phyloP scores from a whole-genome alignment of 2,797 vertebrate genomes.

The Lagorchestes hirsutus region DNA sequence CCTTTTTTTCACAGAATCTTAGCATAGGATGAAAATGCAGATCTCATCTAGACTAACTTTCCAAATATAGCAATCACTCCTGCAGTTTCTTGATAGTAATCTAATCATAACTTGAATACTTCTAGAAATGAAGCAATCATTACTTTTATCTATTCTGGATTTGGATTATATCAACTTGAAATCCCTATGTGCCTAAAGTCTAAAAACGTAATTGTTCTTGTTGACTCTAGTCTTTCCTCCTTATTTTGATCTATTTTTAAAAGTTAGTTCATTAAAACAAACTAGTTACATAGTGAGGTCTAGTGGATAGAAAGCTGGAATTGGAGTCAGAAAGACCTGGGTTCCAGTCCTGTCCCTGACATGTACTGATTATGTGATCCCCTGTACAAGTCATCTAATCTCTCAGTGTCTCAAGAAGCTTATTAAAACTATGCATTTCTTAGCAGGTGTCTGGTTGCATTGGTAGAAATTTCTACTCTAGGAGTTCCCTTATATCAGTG shows the following conservation, averaged over 20 bases:
- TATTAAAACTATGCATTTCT: neutral
- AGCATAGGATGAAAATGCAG: neutral
- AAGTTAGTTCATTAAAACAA: neutral
- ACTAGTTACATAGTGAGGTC: neutral
- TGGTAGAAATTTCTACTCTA: neutral
- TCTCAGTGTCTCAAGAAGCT: neutral
- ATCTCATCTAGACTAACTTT: neutral
- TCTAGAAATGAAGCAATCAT: neutral
- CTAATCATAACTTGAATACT: neutral
- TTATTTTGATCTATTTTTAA: neutral
- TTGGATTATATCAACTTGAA: neutral
- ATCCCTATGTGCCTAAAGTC: neutral
- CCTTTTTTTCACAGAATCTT: slow-evolving; percentile 14
- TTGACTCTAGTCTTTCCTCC: neutral
- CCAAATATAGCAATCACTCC: neutral
- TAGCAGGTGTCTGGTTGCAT: neutral
- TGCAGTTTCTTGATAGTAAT: neutral
- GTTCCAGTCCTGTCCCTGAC: neutral
- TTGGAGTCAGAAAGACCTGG: neutral
- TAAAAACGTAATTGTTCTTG: neutral
- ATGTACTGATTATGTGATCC: neutral
- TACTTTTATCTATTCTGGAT: neutral
- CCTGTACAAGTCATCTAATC: neutral
- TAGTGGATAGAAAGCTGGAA: neutral
- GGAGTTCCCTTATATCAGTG: neutral